Conservation (phyloP, 2,797 vertebrate species). For the Enteromius argenteus region DNA sequence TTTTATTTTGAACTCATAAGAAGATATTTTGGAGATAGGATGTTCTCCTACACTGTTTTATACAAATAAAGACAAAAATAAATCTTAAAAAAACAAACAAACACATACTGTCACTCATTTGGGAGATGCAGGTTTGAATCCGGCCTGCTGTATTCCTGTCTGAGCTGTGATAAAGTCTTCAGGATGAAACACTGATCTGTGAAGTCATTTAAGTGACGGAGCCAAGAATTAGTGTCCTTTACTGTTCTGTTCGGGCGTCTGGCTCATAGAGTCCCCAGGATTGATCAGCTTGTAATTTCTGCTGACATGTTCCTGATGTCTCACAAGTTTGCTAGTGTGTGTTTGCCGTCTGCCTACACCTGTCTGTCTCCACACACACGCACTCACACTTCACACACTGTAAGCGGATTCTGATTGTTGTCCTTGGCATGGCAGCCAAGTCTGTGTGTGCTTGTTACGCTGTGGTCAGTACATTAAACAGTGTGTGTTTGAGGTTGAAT, state of each 20-base stretch:
- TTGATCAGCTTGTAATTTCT: conserved; percentile 33
- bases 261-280: conserved; percentile 41
- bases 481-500: not conserved
- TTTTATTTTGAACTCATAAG: too few species aligned
- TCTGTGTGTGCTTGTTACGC: conserved; percentile 6
- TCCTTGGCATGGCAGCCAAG: conserved; percentile 11
- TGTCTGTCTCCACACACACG: not conserved
- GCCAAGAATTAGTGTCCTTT: conserved; percentile 45
- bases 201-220: conserved; percentile 33
- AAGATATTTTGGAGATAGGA: not conserved
- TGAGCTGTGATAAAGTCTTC: conserved; percentile 25
- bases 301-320: conserved; percentile 30
- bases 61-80: too few species aligned
- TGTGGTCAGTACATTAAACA: not conserved
- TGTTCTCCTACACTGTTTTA: too few species aligned
- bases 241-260: conserved; percentile 3
- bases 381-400: not conserved
- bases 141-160: not conserved
- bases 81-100: too few species aligned
- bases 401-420: conserved; percentile 14
- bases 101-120: not conserved
- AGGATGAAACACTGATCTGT: conserved; percentile 13
- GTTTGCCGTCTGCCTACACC: too few species aligned
- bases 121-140: not conserved
- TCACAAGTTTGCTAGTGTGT: not conserved